Evolutionary conservation across 2,113 vertebrate genomes (phyloP), one percentile per base, ranked within the genome.

Genomic region (Colossoma macropomum): DNA sequence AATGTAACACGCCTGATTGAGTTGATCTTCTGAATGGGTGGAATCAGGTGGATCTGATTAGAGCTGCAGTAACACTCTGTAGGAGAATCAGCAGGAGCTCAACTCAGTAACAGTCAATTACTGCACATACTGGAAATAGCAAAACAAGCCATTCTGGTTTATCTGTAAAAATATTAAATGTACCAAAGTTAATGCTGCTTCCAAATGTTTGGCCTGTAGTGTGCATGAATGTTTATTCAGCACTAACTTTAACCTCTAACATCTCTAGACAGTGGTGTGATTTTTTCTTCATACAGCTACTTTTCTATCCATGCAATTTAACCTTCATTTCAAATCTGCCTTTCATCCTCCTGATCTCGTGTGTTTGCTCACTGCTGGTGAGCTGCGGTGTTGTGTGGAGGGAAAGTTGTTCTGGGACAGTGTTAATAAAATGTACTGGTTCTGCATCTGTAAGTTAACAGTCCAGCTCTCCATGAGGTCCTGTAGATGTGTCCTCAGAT

Each of bases 401-500:
- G 23, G 32, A 69, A 69, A 23, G 32, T 69, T 69, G 30, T n/a
- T 69, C 66, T 66, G 63, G 15, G 28, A 17, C 62, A 16, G 13
- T 32, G 7, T 32, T 25, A 63, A 11, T 19, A 52, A 16, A 19
- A 17, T 56, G 15, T 1, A 56, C 6, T 52, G 50, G 0, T 52
- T 3, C 63, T 69, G 32, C 9, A 9, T 38, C 30, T 13, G 32
- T 69, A 3, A 56, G 21, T 19, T 23, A 23, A 4, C 17, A 38
- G 16, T 2, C 32, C 30, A 21, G 66, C 17, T 38, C 25, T 62
- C 59, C 59, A 56, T 23, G 54, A 56, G 21, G 32, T 19, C 38
- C 68, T 13, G 21, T 71, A 71, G 25, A 71, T 10, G 23, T 45
- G 68, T 71, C 38, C 68, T 71, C 68, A 45, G 68, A 45, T 45